Base-by-base conservation (phyloP, 1,140 invertebrate genomes). In the Nomia melanderi region DNA sequence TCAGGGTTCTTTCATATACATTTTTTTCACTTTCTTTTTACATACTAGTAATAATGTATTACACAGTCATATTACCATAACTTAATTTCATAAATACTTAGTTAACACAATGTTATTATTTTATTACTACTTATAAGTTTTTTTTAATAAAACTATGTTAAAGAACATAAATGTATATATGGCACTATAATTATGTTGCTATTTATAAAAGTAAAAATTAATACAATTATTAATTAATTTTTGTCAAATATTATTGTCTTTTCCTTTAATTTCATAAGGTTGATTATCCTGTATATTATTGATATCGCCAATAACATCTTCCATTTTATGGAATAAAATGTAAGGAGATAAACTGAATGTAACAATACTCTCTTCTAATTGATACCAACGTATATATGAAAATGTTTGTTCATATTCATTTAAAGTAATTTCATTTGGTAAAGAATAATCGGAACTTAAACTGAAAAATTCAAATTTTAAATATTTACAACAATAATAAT, bases 361-460 rank as follows among this genome's bases (percentile, higher is more conserved):
- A 84, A 73, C 8, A 25, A 82, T 66, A 57, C 77, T 81, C 82
- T 88, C 81, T 60, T 86, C 78, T 29, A 80, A 82, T 53, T 80
- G 78, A 74, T 87, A 85, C 87, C 87, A 89, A 44, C 87, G 84
- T 27, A 89, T 78, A n/a, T 87, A 89, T 2, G 86, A 84, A 71
- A 89, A 89, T 8, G 79, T 86, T 81, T 87, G 81, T 63, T 90
- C 87, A 33, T 88, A 89, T 71, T 89, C 80, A 33, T 67, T 86
- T 33, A 85, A 29, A n/a, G 50, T 83, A 33, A 83, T 62, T 59
- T 87, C 67, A 27, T 81, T 67, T 7, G 79, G 78, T 41, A 87
- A 79, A 33, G 81, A 73, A 54, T 66, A 75, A 62, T 80, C 82
- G 29, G 71, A 27, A 75, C 86, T 86, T 66, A 60, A 84, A 87